These are phyloP conservation scores for Orientallactaga sibirica DNA, from an alignment of 2,797 vertebrate genomes.

Conservation along the genomic window DNA sequence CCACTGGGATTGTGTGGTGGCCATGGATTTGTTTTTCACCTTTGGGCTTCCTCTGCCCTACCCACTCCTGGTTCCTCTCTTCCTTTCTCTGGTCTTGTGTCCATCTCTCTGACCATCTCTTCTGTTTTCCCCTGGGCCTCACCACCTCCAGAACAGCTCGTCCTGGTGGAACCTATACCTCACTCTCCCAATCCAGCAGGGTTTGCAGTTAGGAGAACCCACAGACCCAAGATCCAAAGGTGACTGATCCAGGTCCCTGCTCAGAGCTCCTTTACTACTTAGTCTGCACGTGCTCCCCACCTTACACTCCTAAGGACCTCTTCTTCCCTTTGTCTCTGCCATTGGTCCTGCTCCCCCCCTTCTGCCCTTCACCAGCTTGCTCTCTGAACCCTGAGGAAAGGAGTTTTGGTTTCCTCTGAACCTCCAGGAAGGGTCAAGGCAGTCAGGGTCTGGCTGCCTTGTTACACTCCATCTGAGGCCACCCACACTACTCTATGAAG, in stretches of 20 bases:
- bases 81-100: background rate
- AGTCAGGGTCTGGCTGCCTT: background rate
- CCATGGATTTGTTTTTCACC: background rate
- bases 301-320: background rate
- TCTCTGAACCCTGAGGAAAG: background rate
- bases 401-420: constrained; percentile 53
- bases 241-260: background rate
- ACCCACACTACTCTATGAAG: background rate
- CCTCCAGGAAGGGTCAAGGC: background rate
- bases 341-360: background rate
- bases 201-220: constrained; percentile 31
- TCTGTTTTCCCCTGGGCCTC: background rate
- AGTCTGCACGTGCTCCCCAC: background rate
- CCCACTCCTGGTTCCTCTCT: background rate
- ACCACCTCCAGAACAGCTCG: background rate
- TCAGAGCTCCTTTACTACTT: background rate
- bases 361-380: background rate
- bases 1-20: background rate
- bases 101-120: background rate
- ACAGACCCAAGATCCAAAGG: background rate
- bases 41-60: background rate
- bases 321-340: background rate
- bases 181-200: background rate
- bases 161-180: background rate
- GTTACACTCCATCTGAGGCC: background rate